Base-by-base conservation (phyloP, 2,888 invertebrate species). In the Micoletzkya japonica region DNA sequence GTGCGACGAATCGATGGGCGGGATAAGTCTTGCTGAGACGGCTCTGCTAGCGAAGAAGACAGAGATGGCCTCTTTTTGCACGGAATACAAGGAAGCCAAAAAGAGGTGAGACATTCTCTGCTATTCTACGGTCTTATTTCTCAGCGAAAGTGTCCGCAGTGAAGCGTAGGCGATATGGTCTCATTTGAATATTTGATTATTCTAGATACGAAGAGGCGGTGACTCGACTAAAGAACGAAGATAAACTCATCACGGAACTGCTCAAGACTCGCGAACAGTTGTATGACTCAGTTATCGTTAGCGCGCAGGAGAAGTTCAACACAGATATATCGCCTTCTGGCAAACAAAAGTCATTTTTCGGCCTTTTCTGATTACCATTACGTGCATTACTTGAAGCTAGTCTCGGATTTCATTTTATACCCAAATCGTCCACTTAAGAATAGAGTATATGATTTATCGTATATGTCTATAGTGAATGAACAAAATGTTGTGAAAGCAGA, bases 41-140 rank as follows among this genome's bases (percentile, higher is more conserved):
- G 60, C 58, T 4, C 72, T 85, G 37, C 67, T 75, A 2, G 69
- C 71, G 32, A 85, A 84, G 72, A 85, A 85, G 66, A 73, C 64
- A 10, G 84, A 84, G 50, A 83, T 85, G 85, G 36, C 75, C 24
- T 72, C 74, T 36, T 86, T 86, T 69, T 84, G 85, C 70, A 75
- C 72, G 49, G 85, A 86, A 52, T 85, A 77, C 73, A 75, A 78
- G 54, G 81, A 82, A 3, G 77, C 83, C 0, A 85, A 83, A 71
- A 76, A 75, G 61, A 81, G 76, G 81, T 84, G 26, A 52, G 74
- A 4, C 37, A 36, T n/a, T 20, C n/a, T 60, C 60, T 36, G 37
- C 32, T 59, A 60, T 54, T 44, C 17, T 17, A 34, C 49, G 14
- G 24, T 60, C 20, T 30, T 72, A 17, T 44, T 44, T 14, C 20